Percentiles rank a stretch among this genome's conserved stretches.
Evolutionary conservation across 1,140 invertebrate species (phyloP).

Genomic region (Drosophila micromelanica): DNA sequence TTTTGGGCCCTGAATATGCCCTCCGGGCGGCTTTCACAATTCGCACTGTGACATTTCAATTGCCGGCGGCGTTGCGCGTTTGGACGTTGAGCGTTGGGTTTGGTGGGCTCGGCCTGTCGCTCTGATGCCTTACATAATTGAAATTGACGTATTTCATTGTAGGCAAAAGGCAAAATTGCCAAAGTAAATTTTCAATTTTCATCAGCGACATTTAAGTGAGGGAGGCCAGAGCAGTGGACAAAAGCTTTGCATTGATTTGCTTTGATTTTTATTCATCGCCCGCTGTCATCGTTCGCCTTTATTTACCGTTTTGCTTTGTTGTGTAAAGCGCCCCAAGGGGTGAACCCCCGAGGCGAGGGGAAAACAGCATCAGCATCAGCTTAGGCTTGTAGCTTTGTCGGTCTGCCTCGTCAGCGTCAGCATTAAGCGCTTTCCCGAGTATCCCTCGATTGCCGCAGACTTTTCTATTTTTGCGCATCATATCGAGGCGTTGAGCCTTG

Average conservation of each 20-base stretch:
- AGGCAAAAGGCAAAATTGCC: slow-evolving; percentile 60
- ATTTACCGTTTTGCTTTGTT: slow-evolving; percentile 67
- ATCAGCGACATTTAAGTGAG: slow-evolving; percentile 41
- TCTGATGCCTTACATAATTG: slow-evolving; percentile 56
- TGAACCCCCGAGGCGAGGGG: neutral
- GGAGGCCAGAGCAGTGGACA: slow-evolving; percentile 6
- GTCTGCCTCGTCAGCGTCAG: neutral
- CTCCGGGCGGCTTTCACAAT: slow-evolving; percentile 14
- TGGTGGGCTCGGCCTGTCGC: slow-evolving; percentile 24
- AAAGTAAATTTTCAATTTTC: slow-evolving; percentile 82
- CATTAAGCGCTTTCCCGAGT: slow-evolving; percentile 54
- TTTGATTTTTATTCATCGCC: slow-evolving; percentile 75
- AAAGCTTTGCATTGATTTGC: slow-evolving; percentile 65
- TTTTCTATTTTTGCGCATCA: slow-evolving; percentile 13
- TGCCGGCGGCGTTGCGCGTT: slow-evolving; percentile 45
- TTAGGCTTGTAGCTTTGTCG: slow-evolving; percentile 55
- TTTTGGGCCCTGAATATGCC: slow-evolving; percentile 3
- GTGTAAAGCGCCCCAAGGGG: slow-evolving; percentile 43
- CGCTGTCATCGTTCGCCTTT: slow-evolving; percentile 61
- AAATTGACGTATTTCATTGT: slow-evolving; percentile 81
- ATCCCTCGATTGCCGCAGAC: slow-evolving; percentile 9
- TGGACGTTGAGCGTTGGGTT: neutral
- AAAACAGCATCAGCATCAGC: slow-evolving; percentile 6
- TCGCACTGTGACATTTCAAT: slow-evolving; percentile 44
- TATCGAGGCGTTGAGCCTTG: slow-evolving; percentile 56